A percentile compares a stretch with the other conserved stretches of the same genome.
These are phyloP conservation scores for Prionailurus viverrinus DNA, from an alignment of 2,113 vertebrate species.

Conservation along the genomic window DNA sequence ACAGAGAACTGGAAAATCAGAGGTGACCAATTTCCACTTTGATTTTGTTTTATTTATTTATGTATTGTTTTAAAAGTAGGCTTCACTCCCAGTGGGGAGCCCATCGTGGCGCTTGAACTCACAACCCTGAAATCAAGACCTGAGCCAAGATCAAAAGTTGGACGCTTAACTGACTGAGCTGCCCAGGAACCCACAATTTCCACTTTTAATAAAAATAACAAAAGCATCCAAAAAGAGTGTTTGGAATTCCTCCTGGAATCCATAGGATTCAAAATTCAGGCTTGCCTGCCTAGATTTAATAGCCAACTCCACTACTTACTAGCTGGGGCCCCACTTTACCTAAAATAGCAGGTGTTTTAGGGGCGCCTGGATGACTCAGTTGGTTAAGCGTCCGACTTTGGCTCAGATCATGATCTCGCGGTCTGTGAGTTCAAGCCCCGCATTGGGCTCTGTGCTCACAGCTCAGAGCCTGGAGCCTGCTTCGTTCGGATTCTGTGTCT, in stretches of 20 bases:
- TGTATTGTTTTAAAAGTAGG: not conserved
- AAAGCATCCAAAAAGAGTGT: not conserved
- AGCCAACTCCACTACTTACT: not conserved
- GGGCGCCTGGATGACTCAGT: too few relatives aligned
- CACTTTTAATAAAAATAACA: not conserved
- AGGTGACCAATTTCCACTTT: not conserved
- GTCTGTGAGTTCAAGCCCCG: too few relatives aligned
- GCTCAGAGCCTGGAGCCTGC: too few relatives aligned
- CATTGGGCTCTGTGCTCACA: too few relatives aligned
- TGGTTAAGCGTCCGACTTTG: too few relatives aligned
- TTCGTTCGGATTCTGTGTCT: too few relatives aligned
- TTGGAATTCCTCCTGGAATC: not conserved
- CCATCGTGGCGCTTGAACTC: not conserved
- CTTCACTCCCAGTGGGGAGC: not conserved
- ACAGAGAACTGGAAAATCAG: not conserved
- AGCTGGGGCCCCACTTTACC: not conserved
- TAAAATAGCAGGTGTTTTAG: slow-evolving; percentile 24
- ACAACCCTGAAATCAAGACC: not conserved
- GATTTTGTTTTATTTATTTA: not conserved
- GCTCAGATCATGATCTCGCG: too few relatives aligned
- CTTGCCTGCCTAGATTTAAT: not conserved
- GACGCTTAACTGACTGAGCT: not conserved
- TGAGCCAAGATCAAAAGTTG: not conserved
- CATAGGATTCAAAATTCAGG: not conserved
- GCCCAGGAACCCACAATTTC: not conserved